Evolutionary conservation across 1,140 invertebrate species (phyloP), one percentile per base, ranked within the genome.

Genomic region (Helicorthomorpha holstii): DNA sequence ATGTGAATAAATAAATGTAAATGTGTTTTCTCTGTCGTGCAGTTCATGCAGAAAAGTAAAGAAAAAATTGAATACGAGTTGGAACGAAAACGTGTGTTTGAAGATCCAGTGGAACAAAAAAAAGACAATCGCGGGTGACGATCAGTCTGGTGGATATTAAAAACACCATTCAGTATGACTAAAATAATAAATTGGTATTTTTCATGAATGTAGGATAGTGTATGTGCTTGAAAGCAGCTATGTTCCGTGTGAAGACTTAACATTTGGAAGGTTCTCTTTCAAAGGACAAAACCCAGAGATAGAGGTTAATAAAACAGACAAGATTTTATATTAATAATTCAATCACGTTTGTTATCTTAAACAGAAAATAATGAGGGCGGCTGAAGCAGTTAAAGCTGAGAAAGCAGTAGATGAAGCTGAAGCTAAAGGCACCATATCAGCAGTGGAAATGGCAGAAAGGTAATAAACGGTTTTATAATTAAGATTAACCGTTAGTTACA

Each of bases 41-140:
- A 80, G 75, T 93, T 93, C 67, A 93, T 93, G 88, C 83, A 85
- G 66, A 79, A 78, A 61, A 86, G 82, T 29, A 90, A 85, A 68
- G 79, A 85, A 44, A 79, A 80, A 61, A 79, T 87, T 66, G 61
- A 75, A 43, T 80, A 81, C 67, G 80, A 84, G 63, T 75, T 76
- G 57, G 79, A 79, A 71, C 78, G 74, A 56, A 76, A 75, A 66
- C 16, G 16, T 34, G 16, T 16, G 16, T 34, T 16, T 7, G 7
- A 7, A 16, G 16, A 34, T 7, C 7, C 7, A 34, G 7, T 7
- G 29, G 29, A 34, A 16, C 16, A 7, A 34, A 34, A 16, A 16
- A 34, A 34, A 7, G 16, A 34, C 16, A 34, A 34, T 34, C 7
- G 29, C 16, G 7, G 29, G 7, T 7, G 7, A 34, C 29, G 29